These are phyloP conservation scores for Gymnothorax reevesii DNA, from an alignment of 2,797 vertebrate species.

Conservation along the genomic window DNA sequence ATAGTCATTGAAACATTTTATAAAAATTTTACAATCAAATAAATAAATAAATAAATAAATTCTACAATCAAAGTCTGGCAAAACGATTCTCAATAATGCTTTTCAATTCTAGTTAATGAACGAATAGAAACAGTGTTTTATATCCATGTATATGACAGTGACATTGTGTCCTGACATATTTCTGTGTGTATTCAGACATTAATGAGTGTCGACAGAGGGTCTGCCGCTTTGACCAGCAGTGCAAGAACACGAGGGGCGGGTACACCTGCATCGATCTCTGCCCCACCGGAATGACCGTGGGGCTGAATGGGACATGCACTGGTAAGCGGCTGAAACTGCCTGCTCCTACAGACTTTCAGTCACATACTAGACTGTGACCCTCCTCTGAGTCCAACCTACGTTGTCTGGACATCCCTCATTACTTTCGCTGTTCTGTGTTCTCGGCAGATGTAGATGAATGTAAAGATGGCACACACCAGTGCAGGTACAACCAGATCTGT, in stretches of 20 bases:
- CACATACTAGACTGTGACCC: not conserved
- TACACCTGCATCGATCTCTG: constrained; percentile 95
- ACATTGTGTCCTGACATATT: not conserved
- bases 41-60: too few relatives aligned
- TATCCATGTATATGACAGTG: not conserved
- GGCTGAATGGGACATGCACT: constrained; percentile 85
- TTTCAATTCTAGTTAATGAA: not conserved
- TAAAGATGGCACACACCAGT: constrained; percentile 87
- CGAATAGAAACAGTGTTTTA: not conserved
- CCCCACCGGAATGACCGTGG: constrained; percentile 89
- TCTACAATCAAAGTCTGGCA: not conserved
- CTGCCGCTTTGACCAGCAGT: constrained; percentile 91
- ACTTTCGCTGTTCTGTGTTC: constrained; percentile 10
- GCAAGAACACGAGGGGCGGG: constrained; percentile 92
- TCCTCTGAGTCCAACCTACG: not conserved
- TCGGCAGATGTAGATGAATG: constrained; percentile 90
- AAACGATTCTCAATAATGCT: not conserved
- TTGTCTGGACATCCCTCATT: not conserved
- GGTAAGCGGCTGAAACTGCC: constrained; percentile 72
- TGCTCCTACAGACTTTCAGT: not conserved
- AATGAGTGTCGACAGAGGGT: constrained; percentile 94
- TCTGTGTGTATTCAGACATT: constrained; percentile 74
- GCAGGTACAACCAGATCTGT: constrained; percentile 93
- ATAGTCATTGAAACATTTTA: not conserved
- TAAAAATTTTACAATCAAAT: not conserved